Evolutionary conservation across 2,888 invertebrate genomes (phyloP), one percentile per base, ranked within the genome.

Genomic region (Drosophila austrosaltans): DNA sequence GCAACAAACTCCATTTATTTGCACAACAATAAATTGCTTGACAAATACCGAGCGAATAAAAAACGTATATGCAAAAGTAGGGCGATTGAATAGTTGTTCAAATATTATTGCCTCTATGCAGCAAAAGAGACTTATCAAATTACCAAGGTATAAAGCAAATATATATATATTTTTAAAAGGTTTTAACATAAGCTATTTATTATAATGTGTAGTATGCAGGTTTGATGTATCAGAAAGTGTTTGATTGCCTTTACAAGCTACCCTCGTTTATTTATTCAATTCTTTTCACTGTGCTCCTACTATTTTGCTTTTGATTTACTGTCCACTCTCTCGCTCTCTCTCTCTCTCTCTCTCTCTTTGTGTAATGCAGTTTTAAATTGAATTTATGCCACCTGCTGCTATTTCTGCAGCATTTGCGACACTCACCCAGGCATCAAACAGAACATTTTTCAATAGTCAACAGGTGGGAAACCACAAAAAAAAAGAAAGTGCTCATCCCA

Each of bases 321-420:
- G 16, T 12, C 22, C 48, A 4, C 22, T 48, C 12, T 25, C 25
- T 25, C 8, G 8, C 30, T 53, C 53, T 25, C 44, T 62, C 16
- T 16, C 16, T 16, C 16, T 16, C 16, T 16, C 16, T 16, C 16
- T 16, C 25, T 48, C 44, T 28, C 44, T 62, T 39, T 30, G 54
- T 53, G 57, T 60, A 85, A 75, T 77, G 69, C 75, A 76, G 69
- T 89, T 87, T 84, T 56, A 81, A 89, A 85, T 89, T 89, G 78
- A 77, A 79, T 89, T 87, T 78, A 30, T 61, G 61, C 73, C 75
- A 84, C 82, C 85, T 78, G 76, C 76, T 72, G 48, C 63, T 65
- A 48, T 48, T 48, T 48, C 10, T 25, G 61, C 53, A 48, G 59
- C 30, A 48, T 28, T 16, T 28, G 59, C 3, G 20, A 10, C 39